Evolutionary conservation across 2,797 vertebrate species (phyloP).

Genomic region (Typhlichthys subterraneus): DNA sequence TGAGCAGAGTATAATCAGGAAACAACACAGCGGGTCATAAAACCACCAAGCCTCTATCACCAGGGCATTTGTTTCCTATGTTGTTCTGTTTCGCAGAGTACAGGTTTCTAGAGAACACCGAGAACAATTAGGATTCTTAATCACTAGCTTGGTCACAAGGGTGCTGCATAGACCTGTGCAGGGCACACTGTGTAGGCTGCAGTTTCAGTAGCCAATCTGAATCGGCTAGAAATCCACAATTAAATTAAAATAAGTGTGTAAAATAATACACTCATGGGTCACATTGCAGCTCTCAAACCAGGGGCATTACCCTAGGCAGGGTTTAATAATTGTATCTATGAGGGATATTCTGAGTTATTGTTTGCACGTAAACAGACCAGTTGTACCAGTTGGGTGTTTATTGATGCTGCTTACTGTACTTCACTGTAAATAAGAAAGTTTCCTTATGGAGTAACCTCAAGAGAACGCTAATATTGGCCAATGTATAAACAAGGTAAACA

Average conservation of each 20-base stretch:
- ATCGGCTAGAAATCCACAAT: background rate
- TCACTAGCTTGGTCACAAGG: slow-evolving; percentile 1
- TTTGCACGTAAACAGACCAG: background rate
- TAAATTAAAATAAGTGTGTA: background rate
- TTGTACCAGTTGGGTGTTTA: no score
- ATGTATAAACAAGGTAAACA: slow-evolving; percentile 28
- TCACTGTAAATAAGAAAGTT: background rate
- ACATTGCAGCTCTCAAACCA: background rate
- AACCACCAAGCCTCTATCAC: slow-evolving; percentile 37
- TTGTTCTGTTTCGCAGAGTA: slow-evolving; percentile 36
- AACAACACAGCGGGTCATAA: slow-evolving; percentile 64
- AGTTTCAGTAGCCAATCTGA: background rate
- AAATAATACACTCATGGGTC: background rate
- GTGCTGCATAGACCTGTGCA: slow-evolving; percentile 1
- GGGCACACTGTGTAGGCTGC: background rate
- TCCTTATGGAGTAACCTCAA: slow-evolving; percentile 1
- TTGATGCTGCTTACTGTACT: no score
- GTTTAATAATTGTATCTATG: slow-evolving; percentile 6
- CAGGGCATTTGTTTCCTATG: slow-evolving; percentile 41
- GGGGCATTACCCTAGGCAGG: background rate
- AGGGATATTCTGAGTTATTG: slow-evolving; percentile 1
- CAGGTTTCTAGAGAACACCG: slow-evolving; percentile 29
- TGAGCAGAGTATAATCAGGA: slow-evolving; percentile 59
- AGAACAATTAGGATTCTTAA: slow-evolving; percentile 28
- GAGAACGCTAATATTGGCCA: slow-evolving; percentile 17